phyloP scores from a whole-genome alignment of 2,113 vertebrate species.

The Gorilla gorilla region DNA sequence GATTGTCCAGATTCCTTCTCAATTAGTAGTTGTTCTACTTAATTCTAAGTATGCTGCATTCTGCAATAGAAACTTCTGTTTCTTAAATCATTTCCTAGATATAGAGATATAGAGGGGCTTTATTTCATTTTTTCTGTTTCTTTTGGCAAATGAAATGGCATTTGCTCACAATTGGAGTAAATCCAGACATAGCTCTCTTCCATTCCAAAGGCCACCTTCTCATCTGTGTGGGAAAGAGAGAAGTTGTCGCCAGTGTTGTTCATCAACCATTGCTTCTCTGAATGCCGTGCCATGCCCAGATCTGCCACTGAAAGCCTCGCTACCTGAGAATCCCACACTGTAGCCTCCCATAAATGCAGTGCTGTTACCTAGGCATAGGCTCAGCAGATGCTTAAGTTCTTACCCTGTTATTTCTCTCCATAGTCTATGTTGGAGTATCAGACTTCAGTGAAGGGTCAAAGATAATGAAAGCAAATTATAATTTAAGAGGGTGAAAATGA shows the following conservation, averaged over 20 bases:
- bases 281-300: no score
- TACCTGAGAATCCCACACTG: not conserved
- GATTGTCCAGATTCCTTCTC: not conserved
- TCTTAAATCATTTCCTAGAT: not conserved
- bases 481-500: conserved; percentile 11
- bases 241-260: not conserved
- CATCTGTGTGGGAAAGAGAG: not conserved
- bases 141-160: not conserved
- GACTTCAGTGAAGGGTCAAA: not conserved
- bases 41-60: not conserved
- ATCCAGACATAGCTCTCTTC: not conserved
- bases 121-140: not conserved
- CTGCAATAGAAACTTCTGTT: not conserved
- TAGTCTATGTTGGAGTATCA: not conserved
- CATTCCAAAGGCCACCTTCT: not conserved
- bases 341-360: not conserved
- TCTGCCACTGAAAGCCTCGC: not conserved
- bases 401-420: not conserved
- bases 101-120: not conserved
- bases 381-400: not conserved
- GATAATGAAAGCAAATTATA: not conserved
- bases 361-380: not conserved
- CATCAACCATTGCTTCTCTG: not conserved
- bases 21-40: not conserved
- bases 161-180: not conserved